Base-by-base conservation (phyloP, 2,888 invertebrate genomes). In the Sepioteuthis lessoniana region DNA sequence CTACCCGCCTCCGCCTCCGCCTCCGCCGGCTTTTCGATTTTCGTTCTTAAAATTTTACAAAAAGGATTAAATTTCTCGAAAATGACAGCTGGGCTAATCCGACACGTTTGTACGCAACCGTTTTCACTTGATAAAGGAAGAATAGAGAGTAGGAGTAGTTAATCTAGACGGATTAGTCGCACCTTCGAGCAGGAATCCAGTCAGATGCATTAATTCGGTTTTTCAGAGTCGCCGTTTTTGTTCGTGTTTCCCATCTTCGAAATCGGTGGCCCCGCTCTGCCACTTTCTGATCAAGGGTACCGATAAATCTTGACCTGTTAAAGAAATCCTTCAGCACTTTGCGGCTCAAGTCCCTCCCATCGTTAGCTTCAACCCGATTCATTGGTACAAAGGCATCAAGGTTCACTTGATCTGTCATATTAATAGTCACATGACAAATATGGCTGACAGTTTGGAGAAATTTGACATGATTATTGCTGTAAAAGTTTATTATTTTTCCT, bases 11-110 rank as follows among this genome's bases (percentile, higher is more conserved):
- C 31, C 76, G 2, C 76, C n/a, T 31, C 10, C 76, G 7, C 28
- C 10, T 76, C 76, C n/a, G 8, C 31, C 13, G 76, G 76, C 31
- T 76, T 55, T 76, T 76, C 76, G 31, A 76, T 76, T 76, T 76
- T 76, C n/a, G 76, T n/a, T 76, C 76, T 76, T 76, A 76, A 76
- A 76, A 76, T 76, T 76, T 76, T n/a, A 76, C 3, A n/a, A 76
- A 76, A 76, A 76, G 76, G 76, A 76, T 76, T 76, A 76, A 76
- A 76, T 76, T 76, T 76, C 76, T 76, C 76, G 76, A 76, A 76
- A 76, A 76, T 76, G 76, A 76, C 76, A 76, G 76, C 76, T n/a
- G 76, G 76, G n/a, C 10, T 76, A 76, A 76, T 76, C 76, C 76
- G 76, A 76, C 76, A 31, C 60, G 60, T 60, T 60, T 60, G 60